These are phyloP conservation scores for Acanthurus leucopareius DNA, from an alignment of 2,797 vertebrate genomes.

Conservation along the genomic window DNA sequence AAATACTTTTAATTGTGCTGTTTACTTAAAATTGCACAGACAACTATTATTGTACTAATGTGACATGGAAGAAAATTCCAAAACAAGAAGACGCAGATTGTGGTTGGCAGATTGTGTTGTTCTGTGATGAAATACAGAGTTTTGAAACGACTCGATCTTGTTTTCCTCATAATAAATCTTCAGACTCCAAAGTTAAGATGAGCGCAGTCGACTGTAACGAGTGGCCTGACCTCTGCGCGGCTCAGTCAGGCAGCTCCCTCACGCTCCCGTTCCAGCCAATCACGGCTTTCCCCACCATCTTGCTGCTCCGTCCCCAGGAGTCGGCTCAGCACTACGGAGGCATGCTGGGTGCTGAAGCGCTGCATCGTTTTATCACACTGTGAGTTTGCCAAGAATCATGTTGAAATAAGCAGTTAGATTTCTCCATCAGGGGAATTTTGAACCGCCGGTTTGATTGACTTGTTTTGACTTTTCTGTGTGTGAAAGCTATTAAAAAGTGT, in stretches of 20 bases:
- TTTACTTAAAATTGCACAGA: no score
- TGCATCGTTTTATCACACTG: slow-evolving; percentile 91
- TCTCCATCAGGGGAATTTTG: no score
- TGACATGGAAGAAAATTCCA: no score
- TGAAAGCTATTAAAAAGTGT: neutral
- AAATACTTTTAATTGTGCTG: no score
- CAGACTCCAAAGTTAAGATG: slow-evolving; percentile 83
- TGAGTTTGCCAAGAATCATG: slow-evolving; percentile 64
- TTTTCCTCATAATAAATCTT: no score
- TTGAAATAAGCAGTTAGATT: no score
- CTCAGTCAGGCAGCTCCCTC: slow-evolving; percentile 73
- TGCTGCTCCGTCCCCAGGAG: slow-evolving; percentile 82
- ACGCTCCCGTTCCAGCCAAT: slow-evolving; percentile 77
- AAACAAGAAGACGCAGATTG: no score
- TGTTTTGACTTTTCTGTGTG: neutral
- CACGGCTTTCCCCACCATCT: slow-evolving; percentile 88
- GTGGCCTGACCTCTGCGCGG: slow-evolving; percentile 89
- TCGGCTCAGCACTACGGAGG: slow-evolving; percentile 82
- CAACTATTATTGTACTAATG: no score
- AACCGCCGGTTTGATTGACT: no score
- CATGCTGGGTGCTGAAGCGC: slow-evolving; percentile 88
- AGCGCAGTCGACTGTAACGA: slow-evolving; percentile 90
- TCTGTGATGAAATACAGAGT: no score
- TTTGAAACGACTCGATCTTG: no score
- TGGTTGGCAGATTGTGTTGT: no score